A percentile compares a stretch with the other conserved stretches of the same genome.
phyloP scores from a whole-genome alignment of 2,113 vertebrate genomes.

The Podocnemis expansa region DNA sequence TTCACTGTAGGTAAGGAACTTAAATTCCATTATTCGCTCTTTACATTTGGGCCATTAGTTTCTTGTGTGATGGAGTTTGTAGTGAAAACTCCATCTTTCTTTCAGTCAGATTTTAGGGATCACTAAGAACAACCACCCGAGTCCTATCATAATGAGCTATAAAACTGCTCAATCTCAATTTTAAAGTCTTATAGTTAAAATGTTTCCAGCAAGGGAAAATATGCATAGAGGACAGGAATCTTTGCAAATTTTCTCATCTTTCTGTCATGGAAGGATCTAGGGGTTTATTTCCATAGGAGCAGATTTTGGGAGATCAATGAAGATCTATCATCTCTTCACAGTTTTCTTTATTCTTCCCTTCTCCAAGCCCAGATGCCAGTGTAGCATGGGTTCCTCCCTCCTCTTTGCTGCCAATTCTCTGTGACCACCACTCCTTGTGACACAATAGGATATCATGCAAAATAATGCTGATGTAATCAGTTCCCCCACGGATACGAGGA shows the following conservation, averaged over 20 bases:
- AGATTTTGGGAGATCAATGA: not conserved
- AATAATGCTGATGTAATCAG: not conserved
- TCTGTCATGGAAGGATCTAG: not conserved
- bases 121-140: not conserved
- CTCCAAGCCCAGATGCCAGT: not conserved
- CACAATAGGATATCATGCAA: constrained; percentile 13
- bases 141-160: not conserved
- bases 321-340: not conserved
- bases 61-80: not conserved
- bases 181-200: not conserved
- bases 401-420: not conserved
- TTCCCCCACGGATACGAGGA: not conserved
- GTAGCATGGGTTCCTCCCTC: not conserved
- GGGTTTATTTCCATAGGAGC: not conserved
- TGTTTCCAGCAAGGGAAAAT: not conserved
- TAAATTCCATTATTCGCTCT: not conserved
- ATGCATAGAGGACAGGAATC: not conserved
- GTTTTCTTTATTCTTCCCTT: not conserved
- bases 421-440: not conserved
- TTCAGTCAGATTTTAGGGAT: not conserved
- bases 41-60: not conserved
- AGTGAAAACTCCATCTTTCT: not conserved
- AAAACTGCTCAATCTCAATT: not conserved
- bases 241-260: not conserved
- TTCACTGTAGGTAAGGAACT: not conserved